Evolutionary conservation across 2,888 invertebrate species (phyloP).

Genomic region (Athalia circularis): DNA sequence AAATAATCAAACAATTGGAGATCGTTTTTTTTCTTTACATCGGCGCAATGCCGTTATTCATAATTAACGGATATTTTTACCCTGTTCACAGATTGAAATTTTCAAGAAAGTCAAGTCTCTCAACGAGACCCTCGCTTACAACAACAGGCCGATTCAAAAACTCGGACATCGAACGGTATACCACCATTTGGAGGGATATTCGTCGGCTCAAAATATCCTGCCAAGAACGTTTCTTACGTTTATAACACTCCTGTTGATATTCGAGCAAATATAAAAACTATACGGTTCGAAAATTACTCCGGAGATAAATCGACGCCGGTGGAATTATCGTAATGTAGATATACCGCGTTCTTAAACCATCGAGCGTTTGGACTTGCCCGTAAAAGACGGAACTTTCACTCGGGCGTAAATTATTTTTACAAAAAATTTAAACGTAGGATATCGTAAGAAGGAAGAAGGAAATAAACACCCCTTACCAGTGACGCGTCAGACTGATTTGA

Average conservation of each 20-base stretch:
- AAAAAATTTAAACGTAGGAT: too few species aligned
- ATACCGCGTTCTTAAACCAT: too few species aligned
- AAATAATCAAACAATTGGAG: neutral
- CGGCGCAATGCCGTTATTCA: neutral
- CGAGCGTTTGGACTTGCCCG: too few species aligned
- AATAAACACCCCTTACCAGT: too few species aligned
- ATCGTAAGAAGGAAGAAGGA: too few species aligned
- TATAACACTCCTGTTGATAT: conserved; percentile 38
- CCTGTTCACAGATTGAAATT: conserved; percentile 58
- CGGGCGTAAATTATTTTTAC: too few species aligned
- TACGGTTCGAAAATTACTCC: too few species aligned
- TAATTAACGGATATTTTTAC: neutral
- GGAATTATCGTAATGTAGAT: too few species aligned
- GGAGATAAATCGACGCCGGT: too few species aligned
- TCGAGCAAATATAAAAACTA: neutral
- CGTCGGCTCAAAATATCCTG: conserved; percentile 41
- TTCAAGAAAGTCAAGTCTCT: conserved; percentile 55
- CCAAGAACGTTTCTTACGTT: conserved; percentile 43
- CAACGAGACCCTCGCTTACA: conserved; percentile 62
- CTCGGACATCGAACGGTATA: conserved; percentile 60
- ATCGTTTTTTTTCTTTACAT: neutral
- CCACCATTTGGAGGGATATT: conserved; percentile 61
- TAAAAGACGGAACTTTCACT: too few species aligned
- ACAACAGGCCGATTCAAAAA: conserved; percentile 74
- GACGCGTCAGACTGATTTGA: too few species aligned